Percentiles rank a stretch among this genome's conserved stretches.
Conservation (phyloP, 2,888 invertebrate genomes). For the Balanococcus diminutus region DNA sequence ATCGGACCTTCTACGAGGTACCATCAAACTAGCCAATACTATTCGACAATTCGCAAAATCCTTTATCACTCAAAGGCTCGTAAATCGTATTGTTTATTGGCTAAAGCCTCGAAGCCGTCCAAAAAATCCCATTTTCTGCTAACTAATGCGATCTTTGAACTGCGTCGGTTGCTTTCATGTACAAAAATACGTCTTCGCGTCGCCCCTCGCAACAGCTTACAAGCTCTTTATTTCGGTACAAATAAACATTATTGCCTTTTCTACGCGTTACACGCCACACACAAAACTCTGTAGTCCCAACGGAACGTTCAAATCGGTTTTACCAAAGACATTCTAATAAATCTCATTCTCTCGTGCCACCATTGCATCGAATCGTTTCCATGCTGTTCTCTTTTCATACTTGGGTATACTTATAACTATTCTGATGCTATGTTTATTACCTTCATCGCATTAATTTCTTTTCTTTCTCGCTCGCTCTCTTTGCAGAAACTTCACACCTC, state of each 20-base stretch:
- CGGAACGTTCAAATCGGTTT: slow-evolving; percentile 42
- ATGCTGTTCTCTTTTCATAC: neutral
- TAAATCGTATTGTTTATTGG: slow-evolving; percentile 31
- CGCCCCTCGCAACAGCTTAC: neutral
- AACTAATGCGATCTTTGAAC: slow-evolving; percentile 42
- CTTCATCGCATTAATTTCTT: neutral
- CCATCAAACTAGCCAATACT: too few relatives aligned
- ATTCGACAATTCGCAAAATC: neutral
- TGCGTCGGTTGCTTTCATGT: neutral
- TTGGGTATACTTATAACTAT: too few relatives aligned
- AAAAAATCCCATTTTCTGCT: slow-evolving; percentile 22
- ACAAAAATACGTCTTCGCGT: neutral
- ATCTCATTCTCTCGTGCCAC: neutral
- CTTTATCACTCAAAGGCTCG: slow-evolving; percentile 18
- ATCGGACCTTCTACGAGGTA: too few relatives aligned
- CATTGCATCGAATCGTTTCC: neutral
- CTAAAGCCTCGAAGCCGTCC: neutral
- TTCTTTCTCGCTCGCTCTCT: neutral
- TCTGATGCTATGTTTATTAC: neutral
- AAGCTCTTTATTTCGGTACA: slow-evolving; percentile 32
- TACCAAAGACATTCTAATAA: slow-evolving; percentile 22
- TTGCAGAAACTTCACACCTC: neutral
- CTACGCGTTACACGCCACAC: neutral
- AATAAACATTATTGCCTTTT: slow-evolving; percentile 30
- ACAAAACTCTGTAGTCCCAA: neutral